These are phyloP conservation scores for Ataeniobius toweri DNA, from an alignment of 2,797 vertebrate genomes.

Conservation along the genomic window DNA sequence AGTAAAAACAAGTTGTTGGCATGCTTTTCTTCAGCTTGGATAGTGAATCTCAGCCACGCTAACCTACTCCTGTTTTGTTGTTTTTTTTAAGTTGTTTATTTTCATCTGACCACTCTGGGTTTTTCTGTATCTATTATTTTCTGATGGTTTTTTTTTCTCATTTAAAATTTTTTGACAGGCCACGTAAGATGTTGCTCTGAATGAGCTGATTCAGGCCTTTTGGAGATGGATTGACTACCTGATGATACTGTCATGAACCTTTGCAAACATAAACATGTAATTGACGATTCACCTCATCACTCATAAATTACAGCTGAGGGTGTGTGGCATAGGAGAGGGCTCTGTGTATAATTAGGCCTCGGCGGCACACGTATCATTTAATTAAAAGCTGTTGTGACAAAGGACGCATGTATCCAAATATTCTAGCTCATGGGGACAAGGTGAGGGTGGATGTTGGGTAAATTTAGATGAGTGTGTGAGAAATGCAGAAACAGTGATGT, in stretches of 20 bases:
- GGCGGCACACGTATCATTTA: constrained; percentile 70
- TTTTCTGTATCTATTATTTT: constrained; percentile 18
- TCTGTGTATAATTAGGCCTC: constrained; percentile 63
- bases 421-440: constrained; percentile 38
- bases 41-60: background rate
- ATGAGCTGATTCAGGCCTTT: constrained; percentile 64
- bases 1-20: background rate
- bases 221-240: constrained; percentile 68
- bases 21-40: background rate
- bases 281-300: constrained; percentile 64
- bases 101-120: constrained; percentile 24
- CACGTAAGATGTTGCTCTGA: constrained; percentile 55
- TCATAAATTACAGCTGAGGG: constrained; percentile 74
- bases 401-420: constrained; percentile 48
- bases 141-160: constrained; percentile 49
- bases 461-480: constrained; percentile 32
- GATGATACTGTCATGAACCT: constrained; percentile 72
- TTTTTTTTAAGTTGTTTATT: constrained; percentile 25
- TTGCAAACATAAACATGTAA: constrained; percentile 70
- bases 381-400: constrained; percentile 73
- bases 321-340: constrained; percentile 58
- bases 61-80: too few relatives aligned
- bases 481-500: constrained; percentile 11
- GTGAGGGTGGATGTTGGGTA: constrained; percentile 40
- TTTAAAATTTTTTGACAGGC: constrained; percentile 27